Conservation (phyloP, 92 coral and sea anemone species). For the Desmophyllum pertusum region DNA sequence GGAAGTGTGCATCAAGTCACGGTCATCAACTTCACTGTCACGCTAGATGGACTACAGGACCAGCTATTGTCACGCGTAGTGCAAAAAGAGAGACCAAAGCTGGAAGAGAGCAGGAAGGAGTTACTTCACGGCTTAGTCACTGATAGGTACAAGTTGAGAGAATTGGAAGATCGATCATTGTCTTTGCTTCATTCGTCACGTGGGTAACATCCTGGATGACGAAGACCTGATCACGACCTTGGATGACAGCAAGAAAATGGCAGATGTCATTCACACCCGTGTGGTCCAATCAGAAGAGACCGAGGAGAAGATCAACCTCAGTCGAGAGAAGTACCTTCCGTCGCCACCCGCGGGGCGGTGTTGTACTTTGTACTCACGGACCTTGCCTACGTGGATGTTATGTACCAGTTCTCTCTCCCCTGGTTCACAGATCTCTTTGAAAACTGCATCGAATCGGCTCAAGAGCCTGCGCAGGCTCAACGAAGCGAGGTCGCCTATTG, state of each 20-base stretch:
- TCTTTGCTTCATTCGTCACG: slow-evolving; percentile 81
- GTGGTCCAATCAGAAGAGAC: slow-evolving; percentile 88
- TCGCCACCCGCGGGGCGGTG: slow-evolving; percentile 94
- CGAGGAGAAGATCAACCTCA: slow-evolving; percentile 69
- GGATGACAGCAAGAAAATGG: slow-evolving; percentile 94
- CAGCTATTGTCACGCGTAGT: slow-evolving; percentile 96
- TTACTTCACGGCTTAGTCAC: slow-evolving; percentile 76
- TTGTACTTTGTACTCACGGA: slow-evolving; percentile 90
- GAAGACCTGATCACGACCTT: slow-evolving; percentile 86
- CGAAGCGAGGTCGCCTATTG: slow-evolving; percentile 75
- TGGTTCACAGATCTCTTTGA: slow-evolving; percentile 91
- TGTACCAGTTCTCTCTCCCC: slow-evolving; percentile 95
- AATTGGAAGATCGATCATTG: slow-evolving; percentile 87
- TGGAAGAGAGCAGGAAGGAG: slow-evolving; percentile 78
- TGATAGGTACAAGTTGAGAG: slow-evolving; percentile 86
- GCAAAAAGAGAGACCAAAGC: slow-evolving; percentile 80
- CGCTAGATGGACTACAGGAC: slow-evolving; percentile 96
- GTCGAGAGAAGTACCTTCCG: slow-evolving; percentile 85
- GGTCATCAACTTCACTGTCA: slow-evolving; percentile 91
- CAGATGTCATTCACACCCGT: slow-evolving; percentile 85
- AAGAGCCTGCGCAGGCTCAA: slow-evolving; percentile 39
- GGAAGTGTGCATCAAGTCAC: slow-evolving; percentile 94
- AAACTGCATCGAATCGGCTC: slow-evolving; percentile 76
- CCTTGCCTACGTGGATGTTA: slow-evolving; percentile 80
- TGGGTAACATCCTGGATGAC: slow-evolving; percentile 96